phyloP scores from a whole-genome alignment of 2,888 invertebrate species.

The Yponomeuta evonymella region DNA sequence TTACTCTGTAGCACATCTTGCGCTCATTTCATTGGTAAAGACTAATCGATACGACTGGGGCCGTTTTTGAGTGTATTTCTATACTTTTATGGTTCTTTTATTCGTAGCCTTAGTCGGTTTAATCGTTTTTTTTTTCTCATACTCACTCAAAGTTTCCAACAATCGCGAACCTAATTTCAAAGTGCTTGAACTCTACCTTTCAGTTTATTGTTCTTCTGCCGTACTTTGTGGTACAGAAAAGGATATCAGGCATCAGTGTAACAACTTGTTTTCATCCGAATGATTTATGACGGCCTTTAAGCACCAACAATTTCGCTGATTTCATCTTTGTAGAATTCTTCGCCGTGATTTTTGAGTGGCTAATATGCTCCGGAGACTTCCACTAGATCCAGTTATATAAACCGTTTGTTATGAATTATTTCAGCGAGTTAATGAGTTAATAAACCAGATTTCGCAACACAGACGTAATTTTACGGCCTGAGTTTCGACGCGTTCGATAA shows the following conservation, averaged over 20 bases:
- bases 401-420: not conserved
- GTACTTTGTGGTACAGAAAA: not conserved
- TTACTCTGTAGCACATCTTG: too few relatives aligned
- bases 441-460: not conserved
- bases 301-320: not conserved
- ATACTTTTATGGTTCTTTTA: too few relatives aligned
- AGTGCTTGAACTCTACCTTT: too few relatives aligned
- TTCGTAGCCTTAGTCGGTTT: too few relatives aligned
- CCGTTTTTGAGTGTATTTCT: too few relatives aligned
- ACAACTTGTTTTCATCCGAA: slow-evolving; percentile 14
- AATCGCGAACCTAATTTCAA: too few relatives aligned
- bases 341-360: not conserved
- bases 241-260: not conserved
- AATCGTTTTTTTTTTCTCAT: too few relatives aligned
- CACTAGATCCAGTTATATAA: not conserved
- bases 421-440: not conserved
- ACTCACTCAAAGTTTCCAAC: too few relatives aligned
- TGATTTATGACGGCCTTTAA: slow-evolving; percentile 22
- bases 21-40: too few relatives aligned
- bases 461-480: not conserved
- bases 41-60: too few relatives aligned
- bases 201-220: too few relatives aligned
- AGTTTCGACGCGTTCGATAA: not conserved
- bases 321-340: slow-evolving; percentile 11
- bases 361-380: not conserved